Percentiles rank a stretch among this genome's conserved stretches.
These are phyloP conservation scores for Abscondita cerata DNA, from an alignment of 2,888 invertebrate species.

Conservation along the genomic window DNA sequence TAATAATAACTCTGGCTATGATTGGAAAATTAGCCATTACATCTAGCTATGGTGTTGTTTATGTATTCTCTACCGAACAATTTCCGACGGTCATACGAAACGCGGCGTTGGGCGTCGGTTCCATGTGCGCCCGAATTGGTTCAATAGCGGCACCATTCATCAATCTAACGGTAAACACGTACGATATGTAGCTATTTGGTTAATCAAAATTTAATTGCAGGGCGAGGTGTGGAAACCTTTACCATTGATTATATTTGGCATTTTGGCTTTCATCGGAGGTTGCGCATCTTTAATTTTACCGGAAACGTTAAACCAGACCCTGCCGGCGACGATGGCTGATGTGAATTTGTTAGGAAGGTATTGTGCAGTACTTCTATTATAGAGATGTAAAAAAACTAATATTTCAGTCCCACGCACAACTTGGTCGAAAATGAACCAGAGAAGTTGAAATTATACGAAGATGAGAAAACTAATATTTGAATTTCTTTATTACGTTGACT, in stretches of 20 bases:
- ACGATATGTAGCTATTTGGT: no score
- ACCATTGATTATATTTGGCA: conserved; percentile 67
- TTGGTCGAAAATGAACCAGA: no score
- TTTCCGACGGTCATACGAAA: conserved; percentile 77
- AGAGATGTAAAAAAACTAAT: no score
- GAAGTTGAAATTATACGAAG: no score
- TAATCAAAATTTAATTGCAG: no score
- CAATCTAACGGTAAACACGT: conserved; percentile 61
- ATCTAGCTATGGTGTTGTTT: conserved; percentile 75
- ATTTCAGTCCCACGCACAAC: no score
- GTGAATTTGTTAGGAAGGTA: conserved; percentile 1
- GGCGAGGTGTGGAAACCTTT: conserved; percentile 65
- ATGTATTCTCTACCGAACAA: conserved; percentile 77
- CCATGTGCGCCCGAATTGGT: conserved; percentile 68
- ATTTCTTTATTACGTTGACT: no score
- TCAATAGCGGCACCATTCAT: conserved; percentile 69
- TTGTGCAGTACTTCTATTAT: no score
- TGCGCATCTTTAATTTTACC: conserved; percentile 66
- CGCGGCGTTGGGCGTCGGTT: conserved; percentile 68
- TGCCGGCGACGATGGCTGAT: conserved; percentile 60
- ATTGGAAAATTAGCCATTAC: conserved; percentile 76
- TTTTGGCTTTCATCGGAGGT: conserved; percentile 64
- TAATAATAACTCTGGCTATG: conserved; percentile 70
- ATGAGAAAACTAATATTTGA: no score
- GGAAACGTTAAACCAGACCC: conserved; percentile 69